A percentile compares a stretch with the other conserved stretches of the same genome.
Conservation (phyloP, 2,113 vertebrate genomes). For the Cebidichthys violaceus region DNA sequence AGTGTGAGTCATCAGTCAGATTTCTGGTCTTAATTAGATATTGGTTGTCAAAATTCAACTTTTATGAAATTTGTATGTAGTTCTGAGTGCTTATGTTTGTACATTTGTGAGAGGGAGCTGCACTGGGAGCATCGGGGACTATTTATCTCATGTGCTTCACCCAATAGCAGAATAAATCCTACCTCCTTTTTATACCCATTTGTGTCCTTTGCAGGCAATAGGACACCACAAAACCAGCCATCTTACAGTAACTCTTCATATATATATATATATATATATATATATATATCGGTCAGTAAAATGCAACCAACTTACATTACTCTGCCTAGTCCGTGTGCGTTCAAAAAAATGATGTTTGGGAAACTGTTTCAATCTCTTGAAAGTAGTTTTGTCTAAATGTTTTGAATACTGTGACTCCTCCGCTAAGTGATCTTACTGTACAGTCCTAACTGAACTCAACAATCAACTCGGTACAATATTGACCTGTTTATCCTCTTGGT, state of each 20-base stretch:
- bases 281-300: background rate
- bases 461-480: constrained; percentile 58
- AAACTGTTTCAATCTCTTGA: constrained; percentile 23
- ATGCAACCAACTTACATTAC: constrained; percentile 8
- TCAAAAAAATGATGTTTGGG: constrained; percentile 15
- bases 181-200: constrained; percentile 76
- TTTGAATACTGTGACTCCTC: constrained; percentile 48
- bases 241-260: constrained; percentile 11
- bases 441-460: constrained; percentile 13
- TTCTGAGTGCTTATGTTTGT: constrained; percentile 26
- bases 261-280: too few species aligned
- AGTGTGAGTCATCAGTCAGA: constrained; percentile 6
- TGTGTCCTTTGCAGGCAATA: constrained; percentile 79
- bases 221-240: constrained; percentile 55
- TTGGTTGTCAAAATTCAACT: constrained; percentile 29
- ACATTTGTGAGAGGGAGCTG: constrained; percentile 16
- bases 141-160: constrained; percentile 15
- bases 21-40: constrained; percentile 26
- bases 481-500: constrained; percentile 49
- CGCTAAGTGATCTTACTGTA: constrained; percentile 31
- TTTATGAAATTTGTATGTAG: constrained; percentile 20
- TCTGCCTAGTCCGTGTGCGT: constrained; percentile 13
- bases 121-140: constrained; percentile 20
- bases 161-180: constrained; percentile 59
- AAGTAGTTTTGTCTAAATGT: constrained; percentile 23